Conservation (phyloP, 2,888 invertebrate genomes). For the Blera fallax region DNA sequence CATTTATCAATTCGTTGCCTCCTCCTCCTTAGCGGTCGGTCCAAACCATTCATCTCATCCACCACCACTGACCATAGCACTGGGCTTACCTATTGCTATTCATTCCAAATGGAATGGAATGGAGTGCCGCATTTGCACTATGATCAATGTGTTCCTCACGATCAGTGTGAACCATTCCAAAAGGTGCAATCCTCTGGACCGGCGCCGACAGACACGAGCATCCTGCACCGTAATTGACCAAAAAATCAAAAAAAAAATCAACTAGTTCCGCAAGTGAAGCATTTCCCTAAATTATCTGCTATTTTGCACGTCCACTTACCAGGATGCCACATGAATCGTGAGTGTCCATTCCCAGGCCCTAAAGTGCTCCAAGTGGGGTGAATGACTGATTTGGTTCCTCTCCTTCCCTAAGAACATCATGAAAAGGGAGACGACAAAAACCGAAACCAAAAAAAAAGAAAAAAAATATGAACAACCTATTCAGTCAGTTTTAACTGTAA, state of each 20-base stretch:
- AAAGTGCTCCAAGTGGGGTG: slow-evolving; percentile 29
- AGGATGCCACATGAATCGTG: slow-evolving; percentile 55
- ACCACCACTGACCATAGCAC: not conserved
- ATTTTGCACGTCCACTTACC: not conserved
- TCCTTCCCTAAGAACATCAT: slow-evolving; percentile 49
- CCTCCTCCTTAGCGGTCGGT: not conserved
- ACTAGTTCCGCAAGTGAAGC: slow-evolving; percentile 41
- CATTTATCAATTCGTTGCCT: slow-evolving; percentile 54
- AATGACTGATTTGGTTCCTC: slow-evolving; percentile 65
- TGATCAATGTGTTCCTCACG: slow-evolving; percentile 61
- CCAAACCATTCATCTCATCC: not conserved
- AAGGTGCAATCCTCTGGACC: slow-evolving; percentile 6
- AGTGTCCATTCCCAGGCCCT: slow-evolving; percentile 46
- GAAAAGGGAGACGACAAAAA: slow-evolving; percentile 31
- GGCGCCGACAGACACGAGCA: too few species aligned
- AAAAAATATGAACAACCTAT: not conserved
- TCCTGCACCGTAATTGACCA: slow-evolving; percentile 17
- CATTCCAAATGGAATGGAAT: not conserved
- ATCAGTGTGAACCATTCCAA: not conserved
- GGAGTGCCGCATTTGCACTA: slow-evolving; percentile 38
- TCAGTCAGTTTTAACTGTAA: slow-evolving; percentile 65
- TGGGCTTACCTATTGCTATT: not conserved
- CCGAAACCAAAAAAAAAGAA: not conserved
- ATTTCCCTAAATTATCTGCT: slow-evolving; percentile 42
- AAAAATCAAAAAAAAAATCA: slow-evolving; percentile 25